A percentile compares a stretch with the other conserved stretches of the same genome.
These are phyloP conservation scores for Campoplex capitator DNA, from an alignment of 2,888 invertebrate species.

Conservation along the genomic window DNA sequence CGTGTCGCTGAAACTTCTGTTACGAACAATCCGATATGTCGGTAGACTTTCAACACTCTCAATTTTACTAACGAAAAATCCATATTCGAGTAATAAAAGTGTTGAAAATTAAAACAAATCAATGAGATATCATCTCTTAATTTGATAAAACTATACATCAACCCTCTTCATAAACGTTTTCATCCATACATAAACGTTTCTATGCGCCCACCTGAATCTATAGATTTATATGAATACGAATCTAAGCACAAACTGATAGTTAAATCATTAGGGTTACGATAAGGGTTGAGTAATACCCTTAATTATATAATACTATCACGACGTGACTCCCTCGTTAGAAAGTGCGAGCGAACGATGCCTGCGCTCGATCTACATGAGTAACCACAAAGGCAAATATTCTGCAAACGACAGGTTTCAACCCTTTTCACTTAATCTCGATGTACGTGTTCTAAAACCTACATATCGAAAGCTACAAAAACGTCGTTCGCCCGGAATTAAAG, in stretches of 20 bases:
- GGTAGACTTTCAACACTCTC: neutral
- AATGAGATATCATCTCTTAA: neutral
- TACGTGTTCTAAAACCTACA: neutral
- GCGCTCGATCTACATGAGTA: conserved; percentile 1
- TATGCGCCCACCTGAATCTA: neutral
- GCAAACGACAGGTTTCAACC: conserved; percentile 23
- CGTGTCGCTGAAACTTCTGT: neutral
- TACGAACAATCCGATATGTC: neutral
- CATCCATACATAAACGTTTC: neutral
- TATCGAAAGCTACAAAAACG: neutral
- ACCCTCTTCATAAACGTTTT: neutral
- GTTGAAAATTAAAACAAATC: neutral
- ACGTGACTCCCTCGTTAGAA: neutral
- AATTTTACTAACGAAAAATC: neutral
- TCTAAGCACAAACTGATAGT: neutral
- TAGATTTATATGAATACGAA: neutral
- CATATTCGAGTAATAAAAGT: neutral
- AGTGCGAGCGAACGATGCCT: neutral
- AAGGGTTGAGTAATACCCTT: neutral
- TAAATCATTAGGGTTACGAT: neutral
- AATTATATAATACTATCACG: neutral
- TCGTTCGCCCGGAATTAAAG: neutral
- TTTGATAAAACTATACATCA: neutral
- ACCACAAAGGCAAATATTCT: conserved; percentile 6
- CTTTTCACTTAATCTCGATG: neutral